These are phyloP conservation scores for Zhuqinia jingwanae DNA, from an alignment of 2,888 invertebrate species.

Conservation along the genomic window DNA sequence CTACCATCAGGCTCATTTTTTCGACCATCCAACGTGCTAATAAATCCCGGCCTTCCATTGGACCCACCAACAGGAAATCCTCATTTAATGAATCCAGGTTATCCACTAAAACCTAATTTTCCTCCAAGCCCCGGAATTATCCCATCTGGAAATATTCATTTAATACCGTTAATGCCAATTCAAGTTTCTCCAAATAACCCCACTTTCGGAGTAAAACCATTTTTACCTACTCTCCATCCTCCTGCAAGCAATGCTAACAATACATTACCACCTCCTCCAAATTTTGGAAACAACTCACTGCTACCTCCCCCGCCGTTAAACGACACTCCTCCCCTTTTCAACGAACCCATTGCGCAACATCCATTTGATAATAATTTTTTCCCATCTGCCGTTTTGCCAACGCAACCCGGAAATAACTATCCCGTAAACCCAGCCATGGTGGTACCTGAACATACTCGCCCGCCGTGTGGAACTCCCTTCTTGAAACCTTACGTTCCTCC, in stretches of 20 bases:
- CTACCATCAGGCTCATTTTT: neutral
- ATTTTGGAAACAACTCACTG: neutral
- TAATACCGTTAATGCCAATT: slow-evolving; percentile 22
- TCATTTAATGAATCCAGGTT: slow-evolving; percentile 11
- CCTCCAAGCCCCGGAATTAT: neutral
- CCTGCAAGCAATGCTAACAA: neutral
- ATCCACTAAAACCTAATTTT: neutral
- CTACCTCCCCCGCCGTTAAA: slow-evolving; percentile 23
- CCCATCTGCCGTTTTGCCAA: neutral
- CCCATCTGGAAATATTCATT: slow-evolving; percentile 24
- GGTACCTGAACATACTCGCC: slow-evolving; percentile 32
- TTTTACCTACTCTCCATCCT: neutral
- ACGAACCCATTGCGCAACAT: neutral
- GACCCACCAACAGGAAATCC: slow-evolving; percentile 1
- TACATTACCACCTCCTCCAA: slow-evolving; percentile 36
- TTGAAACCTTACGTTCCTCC: slow-evolving; percentile 73
- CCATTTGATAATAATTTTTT: neutral
- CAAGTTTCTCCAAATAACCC: neutral
- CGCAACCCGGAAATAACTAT: neutral
- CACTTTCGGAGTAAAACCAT: slow-evolving; percentile 4
- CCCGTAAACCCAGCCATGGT: neutral
- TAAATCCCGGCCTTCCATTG: slow-evolving; percentile 27
- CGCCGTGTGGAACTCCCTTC: slow-evolving; percentile 45
- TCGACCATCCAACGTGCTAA: neutral
- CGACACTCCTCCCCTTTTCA: neutral